Base-by-base conservation (phyloP, 2,797 vertebrate genomes). In the Xenops minutus region DNA sequence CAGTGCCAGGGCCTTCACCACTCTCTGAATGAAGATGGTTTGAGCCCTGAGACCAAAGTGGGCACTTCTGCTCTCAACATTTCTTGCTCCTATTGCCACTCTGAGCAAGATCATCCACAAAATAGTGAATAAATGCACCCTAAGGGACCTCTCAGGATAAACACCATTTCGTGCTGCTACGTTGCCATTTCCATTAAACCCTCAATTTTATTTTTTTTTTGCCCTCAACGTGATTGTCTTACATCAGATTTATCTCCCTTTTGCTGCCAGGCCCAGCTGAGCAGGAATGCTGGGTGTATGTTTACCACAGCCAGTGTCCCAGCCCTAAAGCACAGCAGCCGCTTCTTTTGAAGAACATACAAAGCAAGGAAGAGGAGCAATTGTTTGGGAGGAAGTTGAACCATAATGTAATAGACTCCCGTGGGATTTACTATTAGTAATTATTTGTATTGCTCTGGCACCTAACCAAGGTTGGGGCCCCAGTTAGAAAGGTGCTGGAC, bases 281-380 rank as follows among this genome's bases (percentile, higher is more conserved):
- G 95, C 81, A 85, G 95, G 93, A 89, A 77, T 8, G 56, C 29
- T 95, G 93, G 78, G 92, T 89, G 87, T 94, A 36, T 94, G 95
- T 95, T 96, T 97, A 96, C 93, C 30, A 5, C 49, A 36, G 39
- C 72, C 29, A 3, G 56, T 80, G 95, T 96, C 91, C 93, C 93
- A 67, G 79, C 95, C 95, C 93, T 88, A 75, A 88, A 96, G 95
- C 85, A 93, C 87, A 72, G 95, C 85, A 91, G 95, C 89, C 48
- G 89, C 95, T 97, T 94, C 95, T 96, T 94, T 97, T 96, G 96
- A 94, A 96, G 95, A 95, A 75, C 91, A 89, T 79, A 96, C 96
- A 96, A 96, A 96, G 95, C 95, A 94, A 96, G 95, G 95, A 96
- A 97, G 95, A 96, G 95, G 92, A 96, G 93, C 95, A 83, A 97